phyloP scores from a whole-genome alignment of 1,140 invertebrate species.

The Ips nitidus region DNA sequence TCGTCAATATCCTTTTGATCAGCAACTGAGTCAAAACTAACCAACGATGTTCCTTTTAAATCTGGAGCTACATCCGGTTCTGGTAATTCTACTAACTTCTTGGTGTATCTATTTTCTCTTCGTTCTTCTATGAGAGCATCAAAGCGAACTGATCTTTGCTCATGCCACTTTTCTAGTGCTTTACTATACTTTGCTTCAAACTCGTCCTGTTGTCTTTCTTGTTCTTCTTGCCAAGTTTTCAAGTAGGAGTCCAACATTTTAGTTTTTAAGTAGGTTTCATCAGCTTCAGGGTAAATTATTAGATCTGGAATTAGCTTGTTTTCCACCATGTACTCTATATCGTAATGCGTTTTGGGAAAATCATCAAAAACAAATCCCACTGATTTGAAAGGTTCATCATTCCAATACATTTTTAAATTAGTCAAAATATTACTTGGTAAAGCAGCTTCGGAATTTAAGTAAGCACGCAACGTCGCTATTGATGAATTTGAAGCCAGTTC shows the following conservation, averaged over 20 bases:
- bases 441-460: conserved; percentile 52
- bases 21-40: conserved; percentile 45
- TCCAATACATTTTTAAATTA: conserved; percentile 56
- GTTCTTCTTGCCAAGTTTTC: conserved; percentile 47
- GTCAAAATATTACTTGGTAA: conserved; percentile 51
- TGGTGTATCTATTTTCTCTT: conserved; percentile 39
- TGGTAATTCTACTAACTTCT: conserved; percentile 30
- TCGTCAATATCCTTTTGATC: conserved; percentile 46
- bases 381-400: conserved; percentile 52
- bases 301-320: conserved; percentile 58
- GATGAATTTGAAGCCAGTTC: conserved; percentile 2
- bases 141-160: conserved; percentile 40
- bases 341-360: conserved; percentile 56
- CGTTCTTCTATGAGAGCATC: conserved; percentile 41
- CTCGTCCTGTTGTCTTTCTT: conserved; percentile 45
- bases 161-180: conserved; percentile 40
- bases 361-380: conserved; percentile 59
- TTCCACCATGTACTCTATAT: conserved; percentile 55
- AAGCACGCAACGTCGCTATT: conserved; percentile 35
- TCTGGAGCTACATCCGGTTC: conserved; percentile 18
- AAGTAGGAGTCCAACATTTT: conserved; percentile 45
- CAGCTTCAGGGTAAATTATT: conserved; percentile 54
- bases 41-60: conserved; percentile 32
- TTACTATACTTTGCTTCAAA: conserved; percentile 47
- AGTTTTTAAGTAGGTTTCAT: conserved; percentile 47